Percentiles rank a stretch among this genome's conserved stretches.
phyloP scores from a whole-genome alignment of 2,888 invertebrate species.

The Phymatocera aterrima region DNA sequence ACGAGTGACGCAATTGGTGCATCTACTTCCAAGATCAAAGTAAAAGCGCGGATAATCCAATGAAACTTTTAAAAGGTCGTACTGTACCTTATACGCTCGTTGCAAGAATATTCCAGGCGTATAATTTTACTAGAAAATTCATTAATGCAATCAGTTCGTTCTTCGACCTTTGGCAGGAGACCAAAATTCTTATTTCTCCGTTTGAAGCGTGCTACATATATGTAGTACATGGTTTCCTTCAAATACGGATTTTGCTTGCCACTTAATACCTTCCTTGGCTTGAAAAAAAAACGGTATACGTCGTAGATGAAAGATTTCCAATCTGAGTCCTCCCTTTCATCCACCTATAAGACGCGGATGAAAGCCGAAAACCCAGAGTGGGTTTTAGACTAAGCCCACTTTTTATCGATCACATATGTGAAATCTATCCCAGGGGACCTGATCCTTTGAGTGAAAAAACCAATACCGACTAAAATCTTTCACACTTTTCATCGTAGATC shows the following conservation, averaged over 20 bases:
- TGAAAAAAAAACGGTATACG: background rate
- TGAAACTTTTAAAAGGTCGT: background rate
- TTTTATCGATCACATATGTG: slow-evolving; percentile 18
- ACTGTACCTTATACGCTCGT: background rate
- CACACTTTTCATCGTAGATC: background rate
- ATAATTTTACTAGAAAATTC: background rate
- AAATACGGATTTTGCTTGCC: background rate
- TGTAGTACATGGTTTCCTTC: background rate
- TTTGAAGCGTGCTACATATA: background rate
- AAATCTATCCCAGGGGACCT: background rate
- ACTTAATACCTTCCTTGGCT: background rate
- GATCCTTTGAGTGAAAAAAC: background rate
- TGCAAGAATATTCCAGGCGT: background rate
- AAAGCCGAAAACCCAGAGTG: slow-evolving; percentile 12
- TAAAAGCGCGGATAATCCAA: background rate
- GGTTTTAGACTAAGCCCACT: slow-evolving; percentile 4
- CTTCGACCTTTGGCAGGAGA: background rate
- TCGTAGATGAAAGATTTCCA: background rate
- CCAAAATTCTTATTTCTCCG: background rate
- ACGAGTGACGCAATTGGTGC: background rate
- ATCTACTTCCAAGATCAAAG: slow-evolving; percentile 1
- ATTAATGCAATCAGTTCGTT: background rate
- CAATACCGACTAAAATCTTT: background rate
- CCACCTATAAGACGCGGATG: background rate
- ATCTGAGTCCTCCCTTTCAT: background rate